Percentiles rank a stretch among this genome's conserved stretches.
Evolutionary conservation across 2,797 vertebrate species (phyloP).

Genomic region (Rhabdomys pumilio): DNA sequence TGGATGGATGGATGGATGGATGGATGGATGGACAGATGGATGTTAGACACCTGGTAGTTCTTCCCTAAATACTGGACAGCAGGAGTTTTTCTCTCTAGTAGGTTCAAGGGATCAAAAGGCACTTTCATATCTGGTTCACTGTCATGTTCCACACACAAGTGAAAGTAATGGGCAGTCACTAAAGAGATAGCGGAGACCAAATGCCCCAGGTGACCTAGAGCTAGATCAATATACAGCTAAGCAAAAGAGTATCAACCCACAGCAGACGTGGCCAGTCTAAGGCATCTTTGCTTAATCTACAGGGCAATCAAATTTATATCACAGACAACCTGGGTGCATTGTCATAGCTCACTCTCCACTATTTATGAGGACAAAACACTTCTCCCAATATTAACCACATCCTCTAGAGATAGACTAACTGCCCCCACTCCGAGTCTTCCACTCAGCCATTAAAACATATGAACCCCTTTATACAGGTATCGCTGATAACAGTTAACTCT

Average conservation of each 20-base stretch:
- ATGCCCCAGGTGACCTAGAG: neutral
- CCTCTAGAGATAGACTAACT: neutral
- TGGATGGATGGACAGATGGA: neutral
- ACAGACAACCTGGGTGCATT: neutral
- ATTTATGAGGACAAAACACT: neutral
- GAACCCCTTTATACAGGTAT: neutral
- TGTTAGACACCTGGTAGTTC: neutral
- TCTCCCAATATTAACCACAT: neutral
- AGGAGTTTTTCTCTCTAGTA: neutral
- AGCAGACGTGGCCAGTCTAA: neutral
- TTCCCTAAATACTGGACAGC: no score
- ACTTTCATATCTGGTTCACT: neutral
- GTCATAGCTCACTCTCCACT: neutral
- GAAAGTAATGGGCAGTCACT: neutral
- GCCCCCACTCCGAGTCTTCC: neutral
- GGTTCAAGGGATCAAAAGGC: neutral
- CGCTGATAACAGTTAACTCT: neutral
- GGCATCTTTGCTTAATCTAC: neutral
- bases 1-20: no score
- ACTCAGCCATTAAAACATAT: neutral
- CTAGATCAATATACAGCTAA: neutral
- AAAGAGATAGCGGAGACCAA: constrained; percentile 9
- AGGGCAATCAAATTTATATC: neutral
- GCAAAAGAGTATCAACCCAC: neutral
- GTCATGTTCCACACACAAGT: neutral